These are phyloP conservation scores for Scomber scombrus DNA, from an alignment of 2,113 vertebrate species.

Conservation along the genomic window DNA sequence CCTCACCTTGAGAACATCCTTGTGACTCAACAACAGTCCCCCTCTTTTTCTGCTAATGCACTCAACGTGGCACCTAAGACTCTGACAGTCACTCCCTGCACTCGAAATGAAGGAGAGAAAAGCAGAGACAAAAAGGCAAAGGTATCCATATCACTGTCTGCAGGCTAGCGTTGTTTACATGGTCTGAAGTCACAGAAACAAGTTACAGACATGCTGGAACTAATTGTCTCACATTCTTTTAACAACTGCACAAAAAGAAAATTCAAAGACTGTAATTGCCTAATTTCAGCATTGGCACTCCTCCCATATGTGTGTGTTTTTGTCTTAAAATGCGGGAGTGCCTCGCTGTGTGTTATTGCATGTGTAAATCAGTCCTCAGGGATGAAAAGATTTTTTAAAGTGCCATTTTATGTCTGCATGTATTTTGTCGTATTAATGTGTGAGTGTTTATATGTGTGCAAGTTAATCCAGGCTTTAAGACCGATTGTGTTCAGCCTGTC, in stretches of 20 bases:
- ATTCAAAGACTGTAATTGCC: slow-evolving; percentile 32
- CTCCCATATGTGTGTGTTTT: slow-evolving; percentile 18
- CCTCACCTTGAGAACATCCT: slow-evolving; percentile 66
- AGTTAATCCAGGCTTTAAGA: slow-evolving; percentile 73
- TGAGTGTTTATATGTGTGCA: slow-evolving; percentile 39
- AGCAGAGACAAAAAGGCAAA: slow-evolving; percentile 17
- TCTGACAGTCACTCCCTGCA: slow-evolving; percentile 20
- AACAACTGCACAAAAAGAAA: slow-evolving; percentile 35
- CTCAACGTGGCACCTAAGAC: slow-evolving; percentile 38
- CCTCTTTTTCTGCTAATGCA: slow-evolving; percentile 39
- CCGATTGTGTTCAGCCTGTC: slow-evolving; percentile 46
- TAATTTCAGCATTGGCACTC: slow-evolving; percentile 26
- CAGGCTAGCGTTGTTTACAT: slow-evolving; percentile 39
- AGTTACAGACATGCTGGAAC: slow-evolving; percentile 49
- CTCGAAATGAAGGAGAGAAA: slow-evolving; percentile 18
- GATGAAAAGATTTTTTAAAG: slow-evolving; percentile 20
- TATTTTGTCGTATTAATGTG: slow-evolving; percentile 36
- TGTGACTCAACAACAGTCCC: background rate
- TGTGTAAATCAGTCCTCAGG: slow-evolving; percentile 20
- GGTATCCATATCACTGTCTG: slow-evolving; percentile 30
- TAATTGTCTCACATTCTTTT: slow-evolving; percentile 40
- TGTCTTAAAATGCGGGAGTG: background rate
- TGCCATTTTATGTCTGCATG: slow-evolving; percentile 25
- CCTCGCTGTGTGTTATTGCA: slow-evolving; percentile 9
- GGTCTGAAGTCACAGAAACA: slow-evolving; percentile 21